Conservation (phyloP, 2,113 vertebrate genomes). For the Castor canadensis region DNA sequence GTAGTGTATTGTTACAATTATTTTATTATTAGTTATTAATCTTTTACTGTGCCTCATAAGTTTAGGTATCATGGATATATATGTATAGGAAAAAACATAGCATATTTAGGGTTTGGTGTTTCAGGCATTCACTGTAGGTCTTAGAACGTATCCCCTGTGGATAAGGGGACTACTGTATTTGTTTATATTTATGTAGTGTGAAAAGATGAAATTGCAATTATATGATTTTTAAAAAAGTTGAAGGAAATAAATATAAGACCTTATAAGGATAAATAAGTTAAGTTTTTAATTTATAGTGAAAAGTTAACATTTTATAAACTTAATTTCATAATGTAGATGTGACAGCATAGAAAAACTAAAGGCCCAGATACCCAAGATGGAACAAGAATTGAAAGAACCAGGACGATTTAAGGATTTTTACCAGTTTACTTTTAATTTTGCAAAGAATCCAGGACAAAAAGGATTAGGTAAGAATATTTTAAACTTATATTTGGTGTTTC, state of each 20-base stretch:
- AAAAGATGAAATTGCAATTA: conserved; percentile 51
- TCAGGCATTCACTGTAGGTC: not conserved
- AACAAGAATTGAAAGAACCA: conserved; percentile 92
- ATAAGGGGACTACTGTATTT: not conserved
- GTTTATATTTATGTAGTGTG: conserved; percentile 21
- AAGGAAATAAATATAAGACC: conserved; percentile 59
- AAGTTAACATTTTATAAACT: conserved; percentile 46
- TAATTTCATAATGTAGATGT: conserved; percentile 86
- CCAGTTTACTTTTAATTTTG: conserved; percentile 94
- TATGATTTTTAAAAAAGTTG: conserved; percentile 51
- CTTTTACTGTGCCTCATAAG: not conserved
- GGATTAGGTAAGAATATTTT: conserved; percentile 90
- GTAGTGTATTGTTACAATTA: not conserved
- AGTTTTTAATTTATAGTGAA: conserved; percentile 54
- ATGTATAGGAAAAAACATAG: not conserved
- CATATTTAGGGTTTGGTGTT: not conserved
- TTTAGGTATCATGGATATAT: not conserved
- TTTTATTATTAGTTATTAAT: not conserved
- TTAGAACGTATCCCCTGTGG: not conserved
- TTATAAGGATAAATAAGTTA: conserved; percentile 62
- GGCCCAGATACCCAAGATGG: conserved; percentile 93
- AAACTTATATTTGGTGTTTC: conserved; percentile 68
- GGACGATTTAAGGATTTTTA: conserved; percentile 94
- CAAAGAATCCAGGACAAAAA: conserved; percentile 92
- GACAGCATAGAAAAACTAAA: conserved; percentile 94